Evolutionary conservation across 2,797 vertebrate genomes (phyloP).

Genomic region (Megaceryle alcyon): DNA sequence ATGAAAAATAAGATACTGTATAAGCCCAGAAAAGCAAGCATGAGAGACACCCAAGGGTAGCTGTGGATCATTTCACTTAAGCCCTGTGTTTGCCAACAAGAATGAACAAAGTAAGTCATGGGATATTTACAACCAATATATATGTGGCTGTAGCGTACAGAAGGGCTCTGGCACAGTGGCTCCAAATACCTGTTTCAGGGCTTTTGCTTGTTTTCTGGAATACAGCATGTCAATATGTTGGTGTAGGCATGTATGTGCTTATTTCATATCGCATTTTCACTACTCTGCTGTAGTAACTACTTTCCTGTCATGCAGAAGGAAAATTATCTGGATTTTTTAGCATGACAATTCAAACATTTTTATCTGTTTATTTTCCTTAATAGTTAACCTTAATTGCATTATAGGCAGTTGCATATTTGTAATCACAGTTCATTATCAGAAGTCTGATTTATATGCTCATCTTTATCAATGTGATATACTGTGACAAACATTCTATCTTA

Average conservation of each 20-base stretch:
- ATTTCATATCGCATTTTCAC: not conserved
- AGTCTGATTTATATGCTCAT: not conserved
- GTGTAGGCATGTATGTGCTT: not conserved
- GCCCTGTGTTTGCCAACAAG: not conserved
- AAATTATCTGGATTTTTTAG: not conserved
- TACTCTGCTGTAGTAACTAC: not conserved
- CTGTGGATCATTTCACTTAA: not conserved
- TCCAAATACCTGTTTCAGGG: not conserved
- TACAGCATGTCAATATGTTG: not conserved
- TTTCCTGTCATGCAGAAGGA: not conserved
- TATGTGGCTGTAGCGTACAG: not conserved
- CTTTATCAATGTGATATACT: not conserved
- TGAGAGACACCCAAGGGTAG: not conserved
- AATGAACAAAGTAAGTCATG: not conserved
- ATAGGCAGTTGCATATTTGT: not conserved
- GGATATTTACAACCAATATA: not conserved
- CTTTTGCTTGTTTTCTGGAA: not conserved
- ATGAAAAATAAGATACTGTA: conserved; percentile 32
- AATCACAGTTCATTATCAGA: not conserved
- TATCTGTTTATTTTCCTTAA: not conserved
- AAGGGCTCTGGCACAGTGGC: not conserved
- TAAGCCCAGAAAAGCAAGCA: conserved; percentile 22
- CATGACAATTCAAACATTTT: not conserved
- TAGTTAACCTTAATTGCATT: not conserved
- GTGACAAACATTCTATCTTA: not conserved